Conservation (phyloP, 2,888 invertebrate species). For the Ypsolopha sequella region DNA sequence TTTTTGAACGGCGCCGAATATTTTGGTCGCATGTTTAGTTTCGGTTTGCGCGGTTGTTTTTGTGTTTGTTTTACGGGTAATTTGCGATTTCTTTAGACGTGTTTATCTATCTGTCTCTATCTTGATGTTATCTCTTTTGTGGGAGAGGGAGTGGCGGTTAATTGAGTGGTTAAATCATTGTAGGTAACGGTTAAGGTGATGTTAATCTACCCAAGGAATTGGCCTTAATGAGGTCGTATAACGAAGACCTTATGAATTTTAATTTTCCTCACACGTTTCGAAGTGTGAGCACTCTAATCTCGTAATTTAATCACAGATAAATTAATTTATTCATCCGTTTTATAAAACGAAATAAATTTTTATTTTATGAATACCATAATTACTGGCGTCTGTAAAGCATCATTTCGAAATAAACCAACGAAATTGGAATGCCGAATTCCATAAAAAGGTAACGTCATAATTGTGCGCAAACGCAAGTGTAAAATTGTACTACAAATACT, state of each 20-base stretch:
- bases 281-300: constrained; percentile 18
- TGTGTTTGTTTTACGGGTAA: constrained; percentile 60
- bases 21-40: constrained; percentile 51
- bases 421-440: not conserved
- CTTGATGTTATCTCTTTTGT: constrained; percentile 24
- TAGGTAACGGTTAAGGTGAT: constrained; percentile 25
- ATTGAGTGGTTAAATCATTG: constrained; percentile 50
- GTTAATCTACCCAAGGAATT: constrained; percentile 47
- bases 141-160: constrained; percentile 21
- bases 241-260: constrained; percentile 56
- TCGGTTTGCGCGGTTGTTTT: constrained; percentile 47
- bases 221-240: constrained; percentile 55
- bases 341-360: not conserved
- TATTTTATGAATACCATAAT: not conserved
- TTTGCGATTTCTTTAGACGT: constrained; percentile 39
- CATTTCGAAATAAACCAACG: not conserved
- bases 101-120: constrained; percentile 26
- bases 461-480: not conserved
- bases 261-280: constrained; percentile 27
- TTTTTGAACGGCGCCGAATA: constrained; percentile 33
- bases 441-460: not conserved
- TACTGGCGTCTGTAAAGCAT: not conserved
- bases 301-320: not conserved
- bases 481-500: not conserved
- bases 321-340: not conserved